Conservation (phyloP, 2,888 invertebrate species). For the Deilephila porcellus region DNA sequence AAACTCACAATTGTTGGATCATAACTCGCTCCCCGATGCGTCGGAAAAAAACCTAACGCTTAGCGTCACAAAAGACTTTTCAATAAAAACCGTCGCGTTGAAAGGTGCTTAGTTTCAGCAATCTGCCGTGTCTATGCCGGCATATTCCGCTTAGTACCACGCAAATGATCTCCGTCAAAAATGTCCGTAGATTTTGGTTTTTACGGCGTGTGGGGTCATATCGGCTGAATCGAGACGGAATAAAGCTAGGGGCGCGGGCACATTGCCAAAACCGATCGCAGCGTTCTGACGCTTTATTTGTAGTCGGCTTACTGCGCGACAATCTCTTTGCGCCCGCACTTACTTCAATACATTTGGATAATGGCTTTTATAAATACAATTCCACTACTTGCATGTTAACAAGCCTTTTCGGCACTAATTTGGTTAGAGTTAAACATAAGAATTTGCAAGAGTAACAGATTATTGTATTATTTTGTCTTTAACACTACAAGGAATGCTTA, state of each 20-base stretch:
- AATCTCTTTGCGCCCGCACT: conserved; percentile 56
- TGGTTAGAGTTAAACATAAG: not conserved
- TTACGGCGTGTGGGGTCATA: conserved; percentile 50
- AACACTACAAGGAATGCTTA: no score
- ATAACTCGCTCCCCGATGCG: not conserved
- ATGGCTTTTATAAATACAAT: conserved; percentile 37
- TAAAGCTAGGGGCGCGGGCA: conserved; percentile 52
- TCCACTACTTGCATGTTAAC: not conserved
- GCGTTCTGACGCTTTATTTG: conserved; percentile 64
- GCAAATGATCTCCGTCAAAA: conserved; percentile 53
- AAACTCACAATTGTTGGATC: not conserved
- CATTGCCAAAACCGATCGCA: conserved; percentile 67
- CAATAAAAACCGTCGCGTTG: conserved; percentile 28
- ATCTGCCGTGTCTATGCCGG: conserved; percentile 24
- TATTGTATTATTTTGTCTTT: no score
- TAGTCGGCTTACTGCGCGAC: conserved; percentile 64
- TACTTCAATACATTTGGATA: conserved; percentile 55
- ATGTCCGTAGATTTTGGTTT: conserved; percentile 54
- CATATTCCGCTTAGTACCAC: conserved; percentile 30
- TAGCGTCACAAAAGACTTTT: conserved; percentile 27
- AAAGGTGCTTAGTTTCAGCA: conserved; percentile 28
- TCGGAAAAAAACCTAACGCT: conserved; percentile 14
- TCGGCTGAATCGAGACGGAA: conserved; percentile 39
- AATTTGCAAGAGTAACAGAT: not conserved
- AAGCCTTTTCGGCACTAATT: not conserved